Percentiles rank a stretch among this genome's conserved stretches.
Conservation (phyloP, 2,888 invertebrate genomes). For the Timema podura region DNA sequence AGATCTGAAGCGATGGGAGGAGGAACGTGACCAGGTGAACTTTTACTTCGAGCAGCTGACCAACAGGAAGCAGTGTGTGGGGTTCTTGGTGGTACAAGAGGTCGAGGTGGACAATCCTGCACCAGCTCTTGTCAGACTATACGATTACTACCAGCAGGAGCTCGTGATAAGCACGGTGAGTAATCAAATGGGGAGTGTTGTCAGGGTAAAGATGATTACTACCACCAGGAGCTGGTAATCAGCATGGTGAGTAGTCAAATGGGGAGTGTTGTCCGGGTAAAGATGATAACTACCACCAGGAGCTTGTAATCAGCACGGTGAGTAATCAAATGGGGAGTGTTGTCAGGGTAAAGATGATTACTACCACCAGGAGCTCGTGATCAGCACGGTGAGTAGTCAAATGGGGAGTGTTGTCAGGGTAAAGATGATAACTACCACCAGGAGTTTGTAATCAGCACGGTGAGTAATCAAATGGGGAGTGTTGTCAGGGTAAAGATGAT, state of each 20-base stretch:
- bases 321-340: too few species aligned
- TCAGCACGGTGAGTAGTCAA: slow-evolving; percentile 49
- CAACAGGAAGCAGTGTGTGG: slow-evolving; percentile 47
- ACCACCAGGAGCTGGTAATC: slow-evolving; percentile 53
- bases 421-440: too few species aligned
- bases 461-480: too few species aligned
- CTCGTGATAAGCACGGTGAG: slow-evolving; percentile 52
- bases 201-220: slow-evolving; percentile 52
- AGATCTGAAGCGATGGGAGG: slow-evolving; percentile 54
- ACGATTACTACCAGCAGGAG: slow-evolving; percentile 62
- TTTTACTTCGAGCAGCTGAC: slow-evolving; percentile 52
- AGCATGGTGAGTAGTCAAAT: slow-evolving; percentile 47
- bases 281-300: too few species aligned
- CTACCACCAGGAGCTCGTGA: slow-evolving; percentile 54
- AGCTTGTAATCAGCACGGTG: too few species aligned
- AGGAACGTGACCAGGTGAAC: slow-evolving; percentile 47
- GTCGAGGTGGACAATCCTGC: slow-evolving; percentile 47
- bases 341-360: slow-evolving; percentile 49
- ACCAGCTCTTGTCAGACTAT: slow-evolving; percentile 54
- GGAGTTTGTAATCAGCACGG: too few species aligned
- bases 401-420: too few species aligned
- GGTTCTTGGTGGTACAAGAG: slow-evolving; percentile 49
- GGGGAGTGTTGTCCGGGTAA: too few species aligned
- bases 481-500: too few species aligned
- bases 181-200: neutral